Evolutionary conservation across 2,888 invertebrate genomes (phyloP), one percentile per base, ranked within the genome.

Genomic region (Pristionchus fissidentatus): DNA sequence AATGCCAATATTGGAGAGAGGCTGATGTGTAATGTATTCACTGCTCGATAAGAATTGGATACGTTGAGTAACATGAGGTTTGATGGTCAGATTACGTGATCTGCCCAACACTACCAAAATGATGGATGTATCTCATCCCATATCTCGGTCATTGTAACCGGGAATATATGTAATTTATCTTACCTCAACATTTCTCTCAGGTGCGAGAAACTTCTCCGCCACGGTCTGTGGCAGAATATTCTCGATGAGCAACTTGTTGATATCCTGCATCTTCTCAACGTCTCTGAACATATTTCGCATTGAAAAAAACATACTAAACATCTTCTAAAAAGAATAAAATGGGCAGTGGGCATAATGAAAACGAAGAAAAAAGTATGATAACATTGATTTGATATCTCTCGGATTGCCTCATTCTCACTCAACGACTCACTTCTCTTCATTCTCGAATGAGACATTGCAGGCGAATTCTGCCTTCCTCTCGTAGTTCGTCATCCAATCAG

Each of bases 201-300:
- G 95, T 0, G 95, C 95, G 70, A 98, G 94, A 92, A 97, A 98
- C 93, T 97, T 96, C 88, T 96, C 96, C 0, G 98, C 97, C 10
- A 98, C 97, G 93, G 97, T 97, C 83, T 96, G 96, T 0, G 98
- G 98, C 52, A 98, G 94, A 90, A 98, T 98, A 91, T 98, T 98
- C 93, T 98, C 97, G 84, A 98, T 94, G 8, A 98, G 94, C 91
- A 98, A 96, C 95, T 97, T 97, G 93, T 98, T 98, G 84, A 98
- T 83, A 60, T 97, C 97, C 85, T 97, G 94, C 96, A 96, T 97
- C 0, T 96, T 97, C 93, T 97, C 97, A 3, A 97, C 97, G 92
- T 97, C 97, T 90, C 97, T 82, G 49, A 43, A 82, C 10, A 26
- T 22, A n/a, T 49, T n/a, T n/a, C n/a, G n/a, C n/a, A n/a, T n/a